Base-by-base conservation (phyloP, 2,113 vertebrate genomes). In the Labeo catla region DNA sequence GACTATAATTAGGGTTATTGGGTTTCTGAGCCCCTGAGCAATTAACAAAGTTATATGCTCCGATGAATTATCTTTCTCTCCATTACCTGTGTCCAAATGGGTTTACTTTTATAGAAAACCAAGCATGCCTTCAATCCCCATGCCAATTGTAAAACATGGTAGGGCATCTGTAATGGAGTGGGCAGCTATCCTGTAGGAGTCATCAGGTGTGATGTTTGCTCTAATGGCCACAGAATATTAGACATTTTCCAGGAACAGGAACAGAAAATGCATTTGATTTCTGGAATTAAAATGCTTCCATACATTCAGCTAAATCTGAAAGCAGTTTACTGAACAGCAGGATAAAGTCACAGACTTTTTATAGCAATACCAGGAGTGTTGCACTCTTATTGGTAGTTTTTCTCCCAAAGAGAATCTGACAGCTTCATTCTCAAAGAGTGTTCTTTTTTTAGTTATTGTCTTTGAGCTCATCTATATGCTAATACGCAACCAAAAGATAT, bases 41-140 rank as follows among this genome's bases (percentile, higher is more conserved):
- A 50, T 68, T 81, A 66, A 81, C 23, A 66, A 66, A 82, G 13
- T 66, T 34, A 68, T 34, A 66, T 82, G 61, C 61, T 8, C 79
- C 13, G 12, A 81, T 81, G 57, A 81, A 39, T 47, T 57, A 81
- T 63, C 36, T 23, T 21, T 66, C n/a, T 66, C n/a, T 50, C 23
- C 80, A 81, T 68, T 81, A 49, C 61, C 61, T 68, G 23, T 66
- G 80, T 81, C 80, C 45, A 47, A 82, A 68, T 68, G 5, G 12
- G 61, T 80, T 63, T 80, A 61, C 61, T 82, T 78, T 57, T 78
- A 39, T 50, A 78, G 52, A 78, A 78, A 78, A 57, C 23, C 49
- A 78, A 78, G 76, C 76, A 81, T 49, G 57, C 19, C 19, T 50
- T 82, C 23, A 68, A 50, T 50, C 45, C 61, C 11, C 7, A 82